These are phyloP conservation scores for Esox masquinongy DNA, from an alignment of 2,797 vertebrate genomes.

Conservation along the genomic window DNA sequence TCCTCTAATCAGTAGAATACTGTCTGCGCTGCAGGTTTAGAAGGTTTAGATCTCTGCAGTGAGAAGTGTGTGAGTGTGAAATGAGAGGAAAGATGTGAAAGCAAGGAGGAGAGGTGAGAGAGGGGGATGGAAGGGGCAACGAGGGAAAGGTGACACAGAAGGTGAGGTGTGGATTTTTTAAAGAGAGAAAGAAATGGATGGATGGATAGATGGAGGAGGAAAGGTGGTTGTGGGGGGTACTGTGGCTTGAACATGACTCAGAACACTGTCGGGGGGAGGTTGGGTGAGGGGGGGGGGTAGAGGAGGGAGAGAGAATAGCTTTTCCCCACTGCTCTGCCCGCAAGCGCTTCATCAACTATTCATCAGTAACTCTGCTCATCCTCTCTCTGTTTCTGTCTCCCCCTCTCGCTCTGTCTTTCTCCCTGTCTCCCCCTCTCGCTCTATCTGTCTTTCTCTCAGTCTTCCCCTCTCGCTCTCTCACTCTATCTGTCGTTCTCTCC, in stretches of 20 bases:
- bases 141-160: conserved; percentile 10
- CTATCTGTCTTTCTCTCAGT: not conserved
- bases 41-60: conserved; percentile 50
- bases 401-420: conserved; percentile 53
- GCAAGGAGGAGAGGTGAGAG: conserved; percentile 9
- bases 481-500: not conserved
- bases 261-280: not conserved
- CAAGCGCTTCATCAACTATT: conserved; percentile 74
- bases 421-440: not conserved
- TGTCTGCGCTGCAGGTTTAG: conserved; percentile 52
- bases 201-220: conserved; percentile 30
- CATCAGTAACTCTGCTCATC: conserved; percentile 60
- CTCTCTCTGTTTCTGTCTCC: conserved; percentile 51
- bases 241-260: conserved; percentile 54
- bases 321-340: conserved; percentile 69
- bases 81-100: not conserved
- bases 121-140: not conserved
- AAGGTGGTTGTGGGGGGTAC: conserved; percentile 46
- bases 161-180: conserved; percentile 20
- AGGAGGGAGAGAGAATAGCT: conserved; percentile 63
- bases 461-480: not conserved
- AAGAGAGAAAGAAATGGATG: conserved; percentile 18
- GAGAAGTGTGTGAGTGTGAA: conserved; percentile 23
- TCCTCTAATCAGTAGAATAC: conserved; percentile 60
- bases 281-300: conserved; percentile 28